These are phyloP conservation scores for Caenorhabditis latens DNA, from an alignment of 1,140 invertebrate genomes.

Conservation along the genomic window DNA sequence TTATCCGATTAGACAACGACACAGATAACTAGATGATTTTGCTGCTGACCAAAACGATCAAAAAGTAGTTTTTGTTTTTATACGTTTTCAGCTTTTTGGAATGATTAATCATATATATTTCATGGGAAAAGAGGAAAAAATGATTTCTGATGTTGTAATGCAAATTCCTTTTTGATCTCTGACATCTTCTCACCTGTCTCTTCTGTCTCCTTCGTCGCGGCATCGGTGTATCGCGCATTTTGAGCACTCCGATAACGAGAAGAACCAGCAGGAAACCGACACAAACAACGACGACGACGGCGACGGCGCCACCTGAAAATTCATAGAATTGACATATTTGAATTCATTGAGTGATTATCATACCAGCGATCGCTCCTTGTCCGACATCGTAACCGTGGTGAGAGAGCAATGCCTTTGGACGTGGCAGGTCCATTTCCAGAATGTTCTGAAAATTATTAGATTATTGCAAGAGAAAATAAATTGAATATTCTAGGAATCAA, in stretches of 20 bases:
- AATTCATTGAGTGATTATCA: neutral
- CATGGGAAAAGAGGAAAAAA: neutral
- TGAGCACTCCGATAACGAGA: constrained; percentile 76
- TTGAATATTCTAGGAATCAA: neutral
- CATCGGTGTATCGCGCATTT: constrained; percentile 75
- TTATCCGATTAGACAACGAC: neutral
- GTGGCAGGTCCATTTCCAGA: constrained; percentile 77
- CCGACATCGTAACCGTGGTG: constrained; percentile 77
- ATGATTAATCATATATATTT: neutral
- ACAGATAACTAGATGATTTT: neutral
- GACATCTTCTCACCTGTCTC: constrained; percentile 26
- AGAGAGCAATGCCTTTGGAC: constrained; percentile 75
- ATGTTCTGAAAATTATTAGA: constrained; percentile 70
- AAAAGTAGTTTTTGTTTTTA: neutral
- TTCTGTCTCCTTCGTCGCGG: constrained; percentile 68
- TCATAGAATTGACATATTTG: neutral
- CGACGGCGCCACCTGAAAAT: constrained; percentile 73
- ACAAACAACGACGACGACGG: constrained; percentile 77
- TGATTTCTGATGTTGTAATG: constrained; percentile 15
- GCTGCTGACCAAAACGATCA: constrained; percentile 13
- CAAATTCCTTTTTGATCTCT: constrained; percentile 39
- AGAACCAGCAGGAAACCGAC: constrained; percentile 77
- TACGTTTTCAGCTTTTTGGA: neutral
- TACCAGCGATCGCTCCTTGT: constrained; percentile 76
- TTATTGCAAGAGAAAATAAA: neutral